phyloP scores from a whole-genome alignment of 2,797 vertebrate species.

The Amniataba percoides region DNA sequence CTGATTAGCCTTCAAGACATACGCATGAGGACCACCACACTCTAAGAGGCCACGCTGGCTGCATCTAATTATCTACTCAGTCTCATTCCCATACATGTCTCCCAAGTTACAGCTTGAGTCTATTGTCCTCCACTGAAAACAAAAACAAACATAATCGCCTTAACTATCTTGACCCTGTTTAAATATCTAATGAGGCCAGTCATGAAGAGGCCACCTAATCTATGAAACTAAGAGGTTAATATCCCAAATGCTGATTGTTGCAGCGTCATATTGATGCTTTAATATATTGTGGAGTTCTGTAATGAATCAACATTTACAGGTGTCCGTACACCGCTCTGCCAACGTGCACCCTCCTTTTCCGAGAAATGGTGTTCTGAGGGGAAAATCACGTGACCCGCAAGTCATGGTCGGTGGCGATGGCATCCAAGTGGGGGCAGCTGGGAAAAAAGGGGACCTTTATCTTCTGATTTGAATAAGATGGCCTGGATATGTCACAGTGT shows the following conservation, averaged over 20 bases:
- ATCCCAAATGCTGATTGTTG: conserved; percentile 11
- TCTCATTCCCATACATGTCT: conserved; percentile 81
- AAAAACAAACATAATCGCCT: conserved; percentile 81
- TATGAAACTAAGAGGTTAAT: conserved; percentile 38
- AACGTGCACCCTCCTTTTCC: conserved; percentile 1
- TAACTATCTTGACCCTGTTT: conserved; percentile 83
- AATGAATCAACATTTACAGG: background rate
- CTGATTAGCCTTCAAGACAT: conserved; percentile 78
- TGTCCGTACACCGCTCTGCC: background rate
- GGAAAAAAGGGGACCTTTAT: conserved; percentile 91
- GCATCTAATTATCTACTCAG: conserved; percentile 74
- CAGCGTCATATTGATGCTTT: conserved; percentile 1
- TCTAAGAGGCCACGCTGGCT: conserved; percentile 56
- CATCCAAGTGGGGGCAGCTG: conserved; percentile 90
- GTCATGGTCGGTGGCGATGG: conserved; percentile 85
- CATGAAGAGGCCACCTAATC: conserved; percentile 62
- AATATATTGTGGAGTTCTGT: conserved; percentile 12
- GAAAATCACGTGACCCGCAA: conserved; percentile 74
- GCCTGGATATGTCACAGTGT: conserved; percentile 97
- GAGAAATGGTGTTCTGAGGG: conserved; percentile 19
- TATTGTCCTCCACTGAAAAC: conserved; percentile 74
- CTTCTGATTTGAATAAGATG: conserved; percentile 99
- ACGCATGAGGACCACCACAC: conserved; percentile 71
- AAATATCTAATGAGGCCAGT: conserved; percentile 73
- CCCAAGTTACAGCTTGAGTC: conserved; percentile 60